Percentiles rank a stretch among this genome's conserved stretches.
These are phyloP conservation scores for Scaeva pyrastri DNA, from an alignment of 2,888 invertebrate species.

Conservation along the genomic window DNA sequence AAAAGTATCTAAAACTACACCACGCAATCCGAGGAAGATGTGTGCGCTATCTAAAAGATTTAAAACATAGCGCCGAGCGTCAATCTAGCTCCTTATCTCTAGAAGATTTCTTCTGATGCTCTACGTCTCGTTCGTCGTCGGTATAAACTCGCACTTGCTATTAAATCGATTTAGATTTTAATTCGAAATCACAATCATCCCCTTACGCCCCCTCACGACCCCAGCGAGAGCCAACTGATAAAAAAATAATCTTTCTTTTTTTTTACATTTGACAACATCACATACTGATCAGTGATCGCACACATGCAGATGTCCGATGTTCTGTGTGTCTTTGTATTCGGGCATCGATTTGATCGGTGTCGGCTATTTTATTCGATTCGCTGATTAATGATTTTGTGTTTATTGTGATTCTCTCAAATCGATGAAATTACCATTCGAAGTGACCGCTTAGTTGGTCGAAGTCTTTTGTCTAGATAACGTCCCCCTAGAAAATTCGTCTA, in stretches of 20 bases:
- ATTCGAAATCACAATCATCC: constrained; percentile 20
- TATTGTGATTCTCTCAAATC: constrained; percentile 26
- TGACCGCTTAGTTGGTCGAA: constrained; percentile 82
- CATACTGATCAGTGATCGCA: constrained; percentile 49
- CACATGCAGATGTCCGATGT: constrained; percentile 5
- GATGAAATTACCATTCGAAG: constrained; percentile 60
- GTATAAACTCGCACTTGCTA: constrained; percentile 9
- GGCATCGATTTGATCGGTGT: constrained; percentile 43
- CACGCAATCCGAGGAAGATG: too few species aligned
- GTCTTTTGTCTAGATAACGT: constrained; percentile 84
- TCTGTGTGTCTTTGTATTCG: constrained; percentile 10
- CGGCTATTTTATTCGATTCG: constrained; percentile 48
- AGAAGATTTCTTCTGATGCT: background rate
- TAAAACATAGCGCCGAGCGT: background rate
- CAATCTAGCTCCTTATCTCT: background rate
- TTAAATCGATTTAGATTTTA: constrained; percentile 31
- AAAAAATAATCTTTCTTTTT: constrained; percentile 62
- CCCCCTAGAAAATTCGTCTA: constrained; percentile 61
- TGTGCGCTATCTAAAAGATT: too few species aligned
- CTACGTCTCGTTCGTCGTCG: background rate
- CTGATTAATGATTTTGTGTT: constrained; percentile 26
- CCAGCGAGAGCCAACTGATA: constrained; percentile 56
- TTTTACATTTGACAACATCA: constrained; percentile 7
- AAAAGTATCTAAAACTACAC: too few species aligned
- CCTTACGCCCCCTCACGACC: constrained; percentile 28